A percentile compares a stretch with the other conserved stretches of the same genome.
phyloP scores from a whole-genome alignment of 2,888 invertebrate genomes.

The Maniola hyperantus region DNA sequence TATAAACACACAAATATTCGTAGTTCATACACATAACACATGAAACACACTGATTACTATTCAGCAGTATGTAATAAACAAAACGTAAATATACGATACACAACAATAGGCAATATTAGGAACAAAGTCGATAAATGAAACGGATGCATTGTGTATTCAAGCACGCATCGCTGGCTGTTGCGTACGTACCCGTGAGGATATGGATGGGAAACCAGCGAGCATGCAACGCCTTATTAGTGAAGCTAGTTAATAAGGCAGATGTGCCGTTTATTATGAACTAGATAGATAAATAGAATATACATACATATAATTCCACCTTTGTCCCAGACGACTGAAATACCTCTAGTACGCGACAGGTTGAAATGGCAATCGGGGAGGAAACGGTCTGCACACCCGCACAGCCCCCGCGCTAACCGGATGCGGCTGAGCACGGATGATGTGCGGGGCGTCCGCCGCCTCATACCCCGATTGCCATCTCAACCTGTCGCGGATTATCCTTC shows the following conservation, averaged over 20 bases:
- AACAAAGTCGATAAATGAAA: slow-evolving; percentile 26
- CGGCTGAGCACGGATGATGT: too few species aligned
- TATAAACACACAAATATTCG: not conserved
- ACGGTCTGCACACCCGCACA: too few species aligned
- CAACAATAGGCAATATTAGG: slow-evolving; percentile 20
- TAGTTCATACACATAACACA: not conserved
- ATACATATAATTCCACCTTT: not conserved
- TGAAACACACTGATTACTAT: not conserved
- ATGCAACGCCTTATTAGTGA: slow-evolving; percentile 23
- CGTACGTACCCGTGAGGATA: slow-evolving; percentile 34
- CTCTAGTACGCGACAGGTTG: not conserved
- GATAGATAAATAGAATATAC: not conserved
- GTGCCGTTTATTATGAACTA: slow-evolving; percentile 21
- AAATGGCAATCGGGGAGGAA: too few species aligned
- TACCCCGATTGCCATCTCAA: too few species aligned
- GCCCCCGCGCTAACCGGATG: too few species aligned
- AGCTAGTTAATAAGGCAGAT: slow-evolving; percentile 12
- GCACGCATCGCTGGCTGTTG: slow-evolving; percentile 38
- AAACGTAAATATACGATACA: slow-evolving; percentile 6
- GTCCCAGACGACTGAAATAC: not conserved
- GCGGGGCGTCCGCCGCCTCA: too few species aligned
- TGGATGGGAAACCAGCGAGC: slow-evolving; percentile 19
- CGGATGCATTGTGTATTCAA: slow-evolving; percentile 31
- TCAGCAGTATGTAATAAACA: not conserved
- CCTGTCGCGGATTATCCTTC: too few species aligned